Evolutionary conservation across 2,797 vertebrate species (phyloP), one percentile per base, ranked within the genome.

Genomic region (Okamejei kenojei): DNA sequence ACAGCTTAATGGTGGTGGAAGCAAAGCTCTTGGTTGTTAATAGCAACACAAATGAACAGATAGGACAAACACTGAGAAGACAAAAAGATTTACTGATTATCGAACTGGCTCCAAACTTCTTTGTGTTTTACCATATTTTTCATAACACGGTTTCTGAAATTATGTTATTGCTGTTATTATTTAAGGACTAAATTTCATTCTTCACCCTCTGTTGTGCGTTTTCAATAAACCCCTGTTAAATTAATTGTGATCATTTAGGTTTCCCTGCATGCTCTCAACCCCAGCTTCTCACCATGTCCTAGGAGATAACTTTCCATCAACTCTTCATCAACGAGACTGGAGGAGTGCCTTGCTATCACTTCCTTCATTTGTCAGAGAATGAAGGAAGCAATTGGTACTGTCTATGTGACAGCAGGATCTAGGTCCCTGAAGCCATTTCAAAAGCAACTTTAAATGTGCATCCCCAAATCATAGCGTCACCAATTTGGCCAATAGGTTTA

Each of bases 1-100:
- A 74, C 90, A 92, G 90, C 73, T 92, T 38, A 92, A 92, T n/a
- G 45, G 54, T 29, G 71, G 90, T 92, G 90, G 90, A 76, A 92
- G 90, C 90, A 92, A 91, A 92, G 90, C 90, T 92, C 45, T 92
- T 73, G 90, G 23, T n/a, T 92, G 90, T 92, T 92, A 92, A 92
- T 92, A 74, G 90, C 90, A 92, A 92, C 68, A 91, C 32, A 91
- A 71, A 32, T 91, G 35, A 91, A 91, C 73, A 76, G 90, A 74
- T 54, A 76, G 90, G 71, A 54, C 68, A 74, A 92, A 71, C 90
- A 92, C 63, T 68, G 63, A 88, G n/a, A 88, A 88, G 84, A 88
- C 84, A 88, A 35, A 23, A 76, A 11, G 26, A 10, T 73, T 91
- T 92, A 68, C 71, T 76, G 26, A 13, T 45, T 54, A 4, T 76